phyloP scores from a whole-genome alignment of 2,113 vertebrate genomes.

The Eupsittula cactorum region DNA sequence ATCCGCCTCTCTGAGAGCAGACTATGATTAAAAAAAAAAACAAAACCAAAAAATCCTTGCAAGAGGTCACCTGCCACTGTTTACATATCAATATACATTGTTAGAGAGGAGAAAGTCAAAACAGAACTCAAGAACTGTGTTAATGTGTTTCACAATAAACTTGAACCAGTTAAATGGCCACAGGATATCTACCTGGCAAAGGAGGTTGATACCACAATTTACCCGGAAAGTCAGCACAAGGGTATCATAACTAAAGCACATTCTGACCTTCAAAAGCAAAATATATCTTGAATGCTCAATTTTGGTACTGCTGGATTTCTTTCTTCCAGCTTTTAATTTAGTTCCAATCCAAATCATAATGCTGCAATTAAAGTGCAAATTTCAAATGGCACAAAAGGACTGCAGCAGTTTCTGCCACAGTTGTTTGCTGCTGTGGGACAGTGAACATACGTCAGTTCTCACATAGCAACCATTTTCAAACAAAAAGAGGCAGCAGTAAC shows the following conservation, averaged over 20 bases:
- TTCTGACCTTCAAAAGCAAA: constrained; percentile 12
- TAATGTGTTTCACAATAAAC: constrained; percentile 32
- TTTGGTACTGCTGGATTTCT: background rate
- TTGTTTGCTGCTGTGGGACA: background rate
- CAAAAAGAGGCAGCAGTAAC: constrained; percentile 1
- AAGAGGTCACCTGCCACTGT: constrained; percentile 23
- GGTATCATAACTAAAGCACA: background rate
- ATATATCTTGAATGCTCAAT: background rate
- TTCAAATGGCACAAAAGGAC: background rate
- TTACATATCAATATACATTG: constrained; percentile 21
- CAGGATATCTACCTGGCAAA: background rate
- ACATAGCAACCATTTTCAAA: constrained; percentile 4
- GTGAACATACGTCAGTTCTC: background rate
- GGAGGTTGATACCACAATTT: background rate
- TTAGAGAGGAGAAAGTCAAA: constrained; percentile 34
- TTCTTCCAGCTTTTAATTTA: background rate
- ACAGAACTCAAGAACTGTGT: constrained; percentile 15
- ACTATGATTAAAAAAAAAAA: background rate
- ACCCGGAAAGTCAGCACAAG: constrained; percentile 3
- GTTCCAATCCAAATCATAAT: background rate
- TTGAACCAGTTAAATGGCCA: constrained; percentile 10
- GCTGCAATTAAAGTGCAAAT: background rate
- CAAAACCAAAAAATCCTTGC: background rate
- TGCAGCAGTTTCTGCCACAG: background rate
- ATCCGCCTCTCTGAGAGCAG: background rate